Conservation (phyloP, 2,888 invertebrate species). For the Noctuana brunneofusca region DNA sequence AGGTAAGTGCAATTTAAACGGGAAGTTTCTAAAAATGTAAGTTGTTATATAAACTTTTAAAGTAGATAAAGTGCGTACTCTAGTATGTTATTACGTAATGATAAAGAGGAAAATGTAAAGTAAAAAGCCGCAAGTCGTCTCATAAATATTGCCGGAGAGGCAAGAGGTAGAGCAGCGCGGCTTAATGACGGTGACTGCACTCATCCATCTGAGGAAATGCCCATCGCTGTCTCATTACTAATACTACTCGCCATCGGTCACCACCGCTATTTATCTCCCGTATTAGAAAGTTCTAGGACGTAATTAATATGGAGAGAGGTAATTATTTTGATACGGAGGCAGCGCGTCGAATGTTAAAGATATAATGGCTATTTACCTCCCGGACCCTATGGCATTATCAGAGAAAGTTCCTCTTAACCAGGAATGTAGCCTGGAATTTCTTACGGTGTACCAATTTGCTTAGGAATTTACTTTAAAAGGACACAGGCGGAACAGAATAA, state of each 20-base stretch:
- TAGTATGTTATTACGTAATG: conserved; percentile 22
- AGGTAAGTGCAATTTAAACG: neutral
- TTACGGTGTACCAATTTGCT: conserved; percentile 23
- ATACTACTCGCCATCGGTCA: conserved; percentile 54
- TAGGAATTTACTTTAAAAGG: conserved; percentile 21
- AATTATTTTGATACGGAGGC: conserved; percentile 68
- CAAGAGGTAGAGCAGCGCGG: conserved; percentile 43
- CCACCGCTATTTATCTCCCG: conserved; percentile 62
- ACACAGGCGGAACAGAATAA: conserved; percentile 3
- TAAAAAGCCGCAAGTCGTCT: conserved; percentile 37
- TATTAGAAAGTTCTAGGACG: conserved; percentile 70
- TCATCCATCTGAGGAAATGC: conserved; percentile 62
- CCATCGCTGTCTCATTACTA: conserved; percentile 62
- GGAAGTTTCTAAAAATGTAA: neutral
- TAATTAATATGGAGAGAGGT: conserved; percentile 77
- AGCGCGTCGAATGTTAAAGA: conserved; percentile 51
- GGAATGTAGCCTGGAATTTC: conserved; percentile 32
- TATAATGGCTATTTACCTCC: conserved; percentile 59
- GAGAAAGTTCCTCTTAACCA: conserved; percentile 61
- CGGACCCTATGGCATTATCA: conserved; percentile 61
- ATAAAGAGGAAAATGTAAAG: conserved; percentile 24
- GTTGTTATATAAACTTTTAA: neutral
- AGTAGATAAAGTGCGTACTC: neutral
- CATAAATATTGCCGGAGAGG: conserved; percentile 41
- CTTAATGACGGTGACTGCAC: conserved; percentile 55